A percentile compares a stretch with the other conserved stretches of the same genome.
Conservation (phyloP, 1,140 invertebrate genomes). For the Trichonephila inaurata region DNA sequence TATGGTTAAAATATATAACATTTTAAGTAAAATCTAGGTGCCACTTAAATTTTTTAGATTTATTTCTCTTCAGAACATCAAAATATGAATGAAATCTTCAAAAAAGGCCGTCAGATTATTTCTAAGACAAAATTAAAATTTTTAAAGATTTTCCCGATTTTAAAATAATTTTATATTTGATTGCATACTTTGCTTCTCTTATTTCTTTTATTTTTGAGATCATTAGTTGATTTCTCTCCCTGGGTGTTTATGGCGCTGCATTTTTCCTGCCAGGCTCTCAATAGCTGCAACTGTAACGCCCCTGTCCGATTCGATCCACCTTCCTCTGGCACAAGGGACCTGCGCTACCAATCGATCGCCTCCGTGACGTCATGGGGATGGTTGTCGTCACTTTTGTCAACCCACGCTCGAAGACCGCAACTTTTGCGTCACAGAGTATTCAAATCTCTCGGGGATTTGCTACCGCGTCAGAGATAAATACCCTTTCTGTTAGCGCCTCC, state of each 20-base stretch:
- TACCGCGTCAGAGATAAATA: not conserved
- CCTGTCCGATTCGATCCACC: conserved; percentile 2
- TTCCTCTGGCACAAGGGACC: not conserved
- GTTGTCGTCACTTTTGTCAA: conserved; percentile 29
- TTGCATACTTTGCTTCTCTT: too few relatives aligned
- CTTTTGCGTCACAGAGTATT: not conserved
- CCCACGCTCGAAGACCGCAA: not conserved
- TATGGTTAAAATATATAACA: too few relatives aligned
- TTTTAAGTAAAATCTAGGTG: too few relatives aligned
- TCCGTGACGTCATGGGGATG: not conserved
- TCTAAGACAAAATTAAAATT: too few relatives aligned
- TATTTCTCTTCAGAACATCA: too few relatives aligned
- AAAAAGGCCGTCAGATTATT: too few relatives aligned
- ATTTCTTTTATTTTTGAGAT: too few relatives aligned
- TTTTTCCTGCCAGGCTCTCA: not conserved
- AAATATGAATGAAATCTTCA: too few relatives aligned
- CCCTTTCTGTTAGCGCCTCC: not conserved
- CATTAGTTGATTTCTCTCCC: too few relatives aligned
- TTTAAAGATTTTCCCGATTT: too few relatives aligned
- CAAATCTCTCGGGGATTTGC: not conserved
- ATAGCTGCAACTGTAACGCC: not conserved
- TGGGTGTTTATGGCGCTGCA: not conserved
- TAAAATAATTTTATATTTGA: too few relatives aligned
- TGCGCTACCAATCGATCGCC: not conserved
- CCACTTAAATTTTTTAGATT: too few relatives aligned